Percentiles rank a stretch among this genome's conserved stretches.
Evolutionary conservation across 2,888 invertebrate genomes (phyloP).

Genomic region (Drosophila barbarae): DNA sequence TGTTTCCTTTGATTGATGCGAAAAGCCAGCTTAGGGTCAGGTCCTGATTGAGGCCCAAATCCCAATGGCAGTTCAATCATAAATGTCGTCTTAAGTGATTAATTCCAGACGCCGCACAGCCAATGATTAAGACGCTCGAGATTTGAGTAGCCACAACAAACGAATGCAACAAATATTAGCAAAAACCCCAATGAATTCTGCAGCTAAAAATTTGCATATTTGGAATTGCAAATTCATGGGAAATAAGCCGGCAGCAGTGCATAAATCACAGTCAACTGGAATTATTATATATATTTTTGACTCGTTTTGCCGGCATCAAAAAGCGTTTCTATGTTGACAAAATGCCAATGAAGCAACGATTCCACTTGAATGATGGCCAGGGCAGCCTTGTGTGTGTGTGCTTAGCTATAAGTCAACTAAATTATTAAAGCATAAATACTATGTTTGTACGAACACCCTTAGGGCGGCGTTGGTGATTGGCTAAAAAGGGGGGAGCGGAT

Average conservation of each 20-base stretch:
- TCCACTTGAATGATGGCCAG: slow-evolving; percentile 37
- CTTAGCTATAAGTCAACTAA: slow-evolving; percentile 42
- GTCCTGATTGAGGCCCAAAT: slow-evolving; percentile 14
- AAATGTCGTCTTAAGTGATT: slow-evolving; percentile 26
- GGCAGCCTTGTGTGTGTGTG: slow-evolving; percentile 17
- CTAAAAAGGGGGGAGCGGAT: background rate
- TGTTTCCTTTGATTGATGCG: slow-evolving; percentile 19
- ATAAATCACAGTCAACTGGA: slow-evolving; percentile 36
- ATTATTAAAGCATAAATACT: slow-evolving; percentile 32
- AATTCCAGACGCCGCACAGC: slow-evolving; percentile 9
- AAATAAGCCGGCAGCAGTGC: slow-evolving; percentile 22
- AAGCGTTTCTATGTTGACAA: slow-evolving; percentile 27
- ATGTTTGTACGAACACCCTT: slow-evolving; percentile 1
- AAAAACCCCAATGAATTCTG: background rate
- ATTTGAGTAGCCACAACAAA: slow-evolving; percentile 2
- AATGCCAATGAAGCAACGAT: slow-evolving; percentile 35
- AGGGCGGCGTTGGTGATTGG: slow-evolving; percentile 8
- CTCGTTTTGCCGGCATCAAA: slow-evolving; percentile 21
- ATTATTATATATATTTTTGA: slow-evolving; percentile 21
- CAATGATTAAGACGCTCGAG: slow-evolving; percentile 10
- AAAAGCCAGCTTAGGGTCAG: slow-evolving; percentile 1
- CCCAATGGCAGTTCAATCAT: slow-evolving; percentile 14
- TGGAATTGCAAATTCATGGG: slow-evolving; percentile 28
- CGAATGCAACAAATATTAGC: slow-evolving; percentile 18
- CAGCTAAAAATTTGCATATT: slow-evolving; percentile 18